Percentiles rank a stretch among this genome's conserved stretches.
These are phyloP conservation scores for Drosophila varians DNA, from an alignment of 1,140 invertebrate genomes.

Conservation along the genomic window DNA sequence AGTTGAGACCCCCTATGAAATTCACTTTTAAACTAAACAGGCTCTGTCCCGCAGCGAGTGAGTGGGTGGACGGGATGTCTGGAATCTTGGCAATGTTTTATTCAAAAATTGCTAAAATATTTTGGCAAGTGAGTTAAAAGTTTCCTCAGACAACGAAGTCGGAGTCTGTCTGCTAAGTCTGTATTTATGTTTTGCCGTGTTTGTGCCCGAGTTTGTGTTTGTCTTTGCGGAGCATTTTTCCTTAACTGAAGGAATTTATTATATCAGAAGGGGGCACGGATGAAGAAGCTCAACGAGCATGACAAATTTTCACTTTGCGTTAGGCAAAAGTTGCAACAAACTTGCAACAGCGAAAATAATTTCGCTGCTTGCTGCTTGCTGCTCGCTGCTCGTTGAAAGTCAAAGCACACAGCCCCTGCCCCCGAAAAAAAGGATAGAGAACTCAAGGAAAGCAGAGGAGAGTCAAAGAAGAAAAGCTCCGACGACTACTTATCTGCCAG, in stretches of 20 bases:
- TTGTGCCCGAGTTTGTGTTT: constrained; percentile 42
- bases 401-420: constrained; percentile 34
- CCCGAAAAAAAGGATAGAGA: constrained; percentile 5
- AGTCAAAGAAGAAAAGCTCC: constrained; percentile 11
- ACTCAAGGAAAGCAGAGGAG: constrained; percentile 11
- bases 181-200: constrained; percentile 65
- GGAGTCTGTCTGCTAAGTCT: constrained; percentile 42
- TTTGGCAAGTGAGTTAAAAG: constrained; percentile 75
- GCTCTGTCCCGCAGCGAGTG: background rate
- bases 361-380: constrained; percentile 44
- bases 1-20: constrained; percentile 44
- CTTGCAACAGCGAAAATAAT: constrained; percentile 75
- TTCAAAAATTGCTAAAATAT: constrained; percentile 80
- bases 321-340: constrained; percentile 72
- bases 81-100: constrained; percentile 71
- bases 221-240: constrained; percentile 67
- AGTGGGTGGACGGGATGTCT: background rate
- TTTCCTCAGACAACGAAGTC: constrained; percentile 49
- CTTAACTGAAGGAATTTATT: constrained; percentile 79
- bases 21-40: constrained; percentile 49
- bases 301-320: constrained; percentile 79
- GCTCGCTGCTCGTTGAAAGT: constrained; percentile 45
- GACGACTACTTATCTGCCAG: constrained; percentile 68
- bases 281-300: constrained; percentile 67
- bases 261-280: constrained; percentile 47